Percentiles rank a stretch among this genome's conserved stretches.
phyloP scores from a whole-genome alignment of 92 coral and sea anemone species.

The Scolanthus callimorphus region DNA sequence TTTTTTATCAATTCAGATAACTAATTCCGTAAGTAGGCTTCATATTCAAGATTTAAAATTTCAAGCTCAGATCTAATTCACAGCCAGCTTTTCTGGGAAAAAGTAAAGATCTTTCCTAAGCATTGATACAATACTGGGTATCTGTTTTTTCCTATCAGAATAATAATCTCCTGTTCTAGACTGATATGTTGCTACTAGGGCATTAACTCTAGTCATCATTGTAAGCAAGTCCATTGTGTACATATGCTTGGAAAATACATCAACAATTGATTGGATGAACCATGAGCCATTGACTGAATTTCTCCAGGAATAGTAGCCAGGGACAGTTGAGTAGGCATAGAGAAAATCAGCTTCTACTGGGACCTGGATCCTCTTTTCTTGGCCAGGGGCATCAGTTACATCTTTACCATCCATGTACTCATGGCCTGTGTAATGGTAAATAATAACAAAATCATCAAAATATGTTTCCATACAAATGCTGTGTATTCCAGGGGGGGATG shows the following conservation, averaged over 20 bases:
- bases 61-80: conserved; percentile 2
- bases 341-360: conserved; percentile 86
- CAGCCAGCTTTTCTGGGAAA: conserved; percentile 66
- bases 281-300: conserved; percentile 86
- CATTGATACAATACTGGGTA: conserved; percentile 86
- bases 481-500: too few relatives aligned
- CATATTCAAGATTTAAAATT: too few relatives aligned
- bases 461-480: too few relatives aligned
- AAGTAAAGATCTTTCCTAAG: conserved; percentile 81
- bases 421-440: conserved; percentile 67
- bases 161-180: conserved; percentile 84
- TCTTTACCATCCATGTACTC: conserved; percentile 92
- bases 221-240: conserved; percentile 61
- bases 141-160: conserved; percentile 81
- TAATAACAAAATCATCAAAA: too few relatives aligned
- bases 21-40: too few relatives aligned
- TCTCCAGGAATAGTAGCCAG: conserved; percentile 87
- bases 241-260: conserved; percentile 50
- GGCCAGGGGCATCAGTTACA: conserved; percentile 55
- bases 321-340: conserved; percentile 88
- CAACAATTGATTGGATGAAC: conserved; percentile 78
- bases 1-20: too few relatives aligned
- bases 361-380: conserved; percentile 51
- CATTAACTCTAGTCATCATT: conserved; percentile 85
- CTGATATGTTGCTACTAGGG: conserved; percentile 73